Evolutionary conservation across 2,113 vertebrate genomes (phyloP), one percentile per base, ranked within the genome.

Genomic region (Tychaedon coryphoeus): DNA sequence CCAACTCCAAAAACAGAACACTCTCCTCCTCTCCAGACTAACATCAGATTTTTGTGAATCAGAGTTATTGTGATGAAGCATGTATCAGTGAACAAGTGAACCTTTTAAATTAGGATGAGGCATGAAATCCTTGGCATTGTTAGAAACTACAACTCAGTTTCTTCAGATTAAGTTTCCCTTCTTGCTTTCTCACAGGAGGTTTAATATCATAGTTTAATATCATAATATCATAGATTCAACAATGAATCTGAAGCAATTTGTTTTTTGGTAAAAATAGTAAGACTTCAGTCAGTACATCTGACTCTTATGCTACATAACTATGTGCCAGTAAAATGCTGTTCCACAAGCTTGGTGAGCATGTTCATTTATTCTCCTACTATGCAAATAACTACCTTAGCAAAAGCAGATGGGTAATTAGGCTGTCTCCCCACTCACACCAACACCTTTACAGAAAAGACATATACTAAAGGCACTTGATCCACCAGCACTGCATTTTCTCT

Each of bases 301-400:
- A 71, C 36, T 80, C 54, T 69, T 5, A 57, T 10, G 67, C 36
- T 75, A 48, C 25, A 24, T 16, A 69, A 48, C 28, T 40, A 48
- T 3, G 10, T 51, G 31, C 65, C 57, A 85, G 66, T 82, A 90
- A 87, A 93, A 90, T 71, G 74, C 61, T 1, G 45, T 66, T 92
- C 43, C 43, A 84, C 77, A 67, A 71, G 77, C 33, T 40, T 29
- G 47, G 47, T 54, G 73, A 92, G 64, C 8, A 54, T 45, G 14
- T 38, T 85, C 26, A 78, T 82, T 92, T 85, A 82, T 90, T 85
- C 43, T 54, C 51, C 28, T 75, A 13, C 61, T 60, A 45, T 28
- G 61, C 34, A 94, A 82, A 93, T 78, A 51, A 67, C 47, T 56
- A 33, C 33, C 9, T 60, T 19, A 42, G 85, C 77, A 94, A 87